A percentile compares a stretch with the other conserved stretches of the same genome.
Conservation (phyloP, 2,113 vertebrate species). For the Cyanoderma ruficeps region DNA sequence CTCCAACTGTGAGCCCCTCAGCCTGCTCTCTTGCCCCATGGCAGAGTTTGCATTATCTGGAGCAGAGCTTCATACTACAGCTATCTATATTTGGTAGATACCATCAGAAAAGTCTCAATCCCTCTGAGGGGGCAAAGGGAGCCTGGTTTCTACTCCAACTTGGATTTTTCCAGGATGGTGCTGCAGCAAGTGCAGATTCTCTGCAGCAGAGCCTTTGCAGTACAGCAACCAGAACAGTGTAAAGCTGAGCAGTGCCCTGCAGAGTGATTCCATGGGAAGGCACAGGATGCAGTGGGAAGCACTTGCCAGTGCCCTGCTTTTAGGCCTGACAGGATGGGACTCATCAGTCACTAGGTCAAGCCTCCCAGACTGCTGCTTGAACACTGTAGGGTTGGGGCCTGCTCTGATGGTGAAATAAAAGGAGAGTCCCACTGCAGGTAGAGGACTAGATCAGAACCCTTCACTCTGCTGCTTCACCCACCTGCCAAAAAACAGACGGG, state of each 20-base stretch:
- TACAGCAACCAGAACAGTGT: not conserved
- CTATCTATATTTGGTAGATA: not conserved
- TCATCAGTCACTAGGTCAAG: not conserved
- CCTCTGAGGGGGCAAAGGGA: not conserved
- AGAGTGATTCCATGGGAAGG: accelerated
- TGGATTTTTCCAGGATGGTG: not conserved
- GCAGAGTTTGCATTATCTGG: not conserved
- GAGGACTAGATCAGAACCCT: not conserved
- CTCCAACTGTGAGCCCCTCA: not conserved
- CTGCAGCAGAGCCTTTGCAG: not conserved
- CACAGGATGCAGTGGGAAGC: not conserved
- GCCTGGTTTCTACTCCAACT: not conserved
- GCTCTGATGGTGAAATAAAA: not conserved
- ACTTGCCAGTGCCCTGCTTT: not conserved
- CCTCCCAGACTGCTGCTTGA: not conserved
- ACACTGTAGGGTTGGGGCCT: not conserved
- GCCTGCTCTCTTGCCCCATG: not conserved
- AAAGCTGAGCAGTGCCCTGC: not conserved
- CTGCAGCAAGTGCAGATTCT: not conserved
- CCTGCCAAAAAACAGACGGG: not conserved
- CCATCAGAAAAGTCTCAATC: not conserved
- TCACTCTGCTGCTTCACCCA: not conserved
- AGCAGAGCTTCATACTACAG: not conserved
- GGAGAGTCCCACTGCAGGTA: not conserved
- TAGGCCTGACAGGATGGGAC: not conserved